Base-by-base conservation (phyloP, 1,140 invertebrate genomes). In the Leptopilina clavipes region DNA sequence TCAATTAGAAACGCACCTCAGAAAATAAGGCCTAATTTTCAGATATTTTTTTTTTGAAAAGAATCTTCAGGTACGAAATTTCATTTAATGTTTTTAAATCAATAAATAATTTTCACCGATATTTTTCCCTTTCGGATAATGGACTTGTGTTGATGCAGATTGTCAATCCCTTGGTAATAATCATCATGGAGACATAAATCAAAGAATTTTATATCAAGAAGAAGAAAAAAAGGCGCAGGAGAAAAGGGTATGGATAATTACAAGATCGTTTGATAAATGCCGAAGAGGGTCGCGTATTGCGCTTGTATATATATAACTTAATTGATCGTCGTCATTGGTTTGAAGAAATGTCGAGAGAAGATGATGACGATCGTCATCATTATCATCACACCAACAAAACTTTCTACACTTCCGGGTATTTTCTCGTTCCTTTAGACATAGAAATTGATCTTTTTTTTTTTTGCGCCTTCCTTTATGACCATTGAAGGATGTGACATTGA, bases 401-500 rank as follows among this genome's bases (percentile, higher is more conserved):
- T 65, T 65, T 37, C 11, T 31, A 40, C 7, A 31, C 59, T 65
- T 65, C 25, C 59, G 22, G 59, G 22, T 31, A 31, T 65, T n/a
- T 40, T 65, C 22, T n/a, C 19, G 59, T 65, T 65, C 11, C 59
- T 65, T 11, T 7, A 25, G 37, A 65, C 59, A 65, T 22, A 52
- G 22, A 31, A 65, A 65, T 25, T 65, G 22, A 31, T 31, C 18
- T 59, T 22, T 59, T 59, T n/a, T n/a, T n/a, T 25, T 40, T 40
- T 40, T 40, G 37, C 8, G 56, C 11, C 6, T 31, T 65, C 22
- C 19, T 31, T 65, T 31, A 22, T 52, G 56, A 31, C 56, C 22
- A 31, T 65, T 65, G 56, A 65, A 65, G 56, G 56, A 22, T 65
- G 56, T 65, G 56, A 65, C 56, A 65, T 65, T 65, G 56, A 65